Conservation (phyloP, 2,797 vertebrate species). For the Salarias fasciatus region DNA sequence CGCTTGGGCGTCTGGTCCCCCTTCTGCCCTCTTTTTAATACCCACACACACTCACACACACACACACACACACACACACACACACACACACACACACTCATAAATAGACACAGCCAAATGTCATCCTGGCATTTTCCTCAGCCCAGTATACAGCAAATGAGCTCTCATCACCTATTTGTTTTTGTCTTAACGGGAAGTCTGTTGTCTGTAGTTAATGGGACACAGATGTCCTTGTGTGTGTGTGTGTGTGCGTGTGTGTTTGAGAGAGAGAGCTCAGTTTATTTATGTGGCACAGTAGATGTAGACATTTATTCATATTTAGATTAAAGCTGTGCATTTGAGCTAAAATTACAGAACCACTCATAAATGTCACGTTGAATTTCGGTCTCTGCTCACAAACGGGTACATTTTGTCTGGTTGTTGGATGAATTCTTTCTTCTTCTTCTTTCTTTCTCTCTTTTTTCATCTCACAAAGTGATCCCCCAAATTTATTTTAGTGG, state of each 20-base stretch:
- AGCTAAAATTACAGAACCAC: not conserved
- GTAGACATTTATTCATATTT: not conserved
- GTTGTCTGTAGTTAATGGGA: slow-evolving; percentile 48
- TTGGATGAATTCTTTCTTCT: not conserved
- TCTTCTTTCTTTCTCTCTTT: not conserved
- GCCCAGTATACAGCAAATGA: slow-evolving; percentile 67
- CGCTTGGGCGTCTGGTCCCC: not conserved
- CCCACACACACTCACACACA: not conserved
- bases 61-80: not conserved
- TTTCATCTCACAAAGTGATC: slow-evolving; percentile 5
- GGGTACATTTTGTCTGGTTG: not conserved
- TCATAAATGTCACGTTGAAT: not conserved
- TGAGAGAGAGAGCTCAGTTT: slow-evolving; percentile 1
- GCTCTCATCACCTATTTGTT: slow-evolving; percentile 73
- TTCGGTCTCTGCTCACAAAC: not conserved
- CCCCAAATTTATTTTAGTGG: slow-evolving; percentile 2
- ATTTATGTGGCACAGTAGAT: not conserved
- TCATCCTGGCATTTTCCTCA: slow-evolving; percentile 45
- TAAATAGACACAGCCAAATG: slow-evolving; percentile 41
- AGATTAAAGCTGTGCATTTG: too few relatives aligned
- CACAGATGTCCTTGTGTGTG: slow-evolving; percentile 27
- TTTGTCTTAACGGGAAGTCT: slow-evolving; percentile 61
- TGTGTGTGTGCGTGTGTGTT: slow-evolving; percentile 1
- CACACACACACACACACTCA: not conserved
- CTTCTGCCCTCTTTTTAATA: not conserved